Evolutionary conservation across 2,888 invertebrate genomes (phyloP).

Genomic region (Trisateles emortualis): DNA sequence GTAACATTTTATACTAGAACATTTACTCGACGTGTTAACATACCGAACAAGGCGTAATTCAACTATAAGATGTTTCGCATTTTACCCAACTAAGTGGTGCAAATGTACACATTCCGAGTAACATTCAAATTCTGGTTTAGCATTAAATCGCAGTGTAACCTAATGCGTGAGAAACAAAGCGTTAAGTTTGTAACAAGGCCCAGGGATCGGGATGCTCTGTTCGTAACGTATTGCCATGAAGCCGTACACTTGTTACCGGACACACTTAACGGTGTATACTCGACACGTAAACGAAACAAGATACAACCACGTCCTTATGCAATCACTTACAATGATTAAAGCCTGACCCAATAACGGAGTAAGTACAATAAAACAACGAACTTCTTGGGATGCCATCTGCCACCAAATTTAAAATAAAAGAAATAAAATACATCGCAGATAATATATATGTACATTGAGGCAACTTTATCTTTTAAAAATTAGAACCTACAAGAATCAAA

Average conservation of each 20-base stretch:
- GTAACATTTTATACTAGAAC: conserved; percentile 3
- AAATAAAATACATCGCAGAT: too few species aligned
- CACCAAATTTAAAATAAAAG: too few species aligned
- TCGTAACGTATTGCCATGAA: conserved; percentile 45
- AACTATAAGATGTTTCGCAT: conserved; percentile 26
- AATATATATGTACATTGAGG: too few species aligned
- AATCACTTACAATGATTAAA: conserved; percentile 60
- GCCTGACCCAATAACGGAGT: conserved; percentile 59
- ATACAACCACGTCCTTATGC: conserved; percentile 54
- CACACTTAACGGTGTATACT: conserved; percentile 56
- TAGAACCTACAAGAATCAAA: conserved; percentile 19
- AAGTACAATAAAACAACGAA: conserved; percentile 34
- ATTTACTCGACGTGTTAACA: conserved; percentile 32
- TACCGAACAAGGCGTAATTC: conserved; percentile 27
- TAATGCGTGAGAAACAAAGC: conserved; percentile 65
- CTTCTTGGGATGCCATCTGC: conserved; percentile 27
- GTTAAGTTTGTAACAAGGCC: conserved; percentile 58
- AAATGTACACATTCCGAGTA: conserved; percentile 37
- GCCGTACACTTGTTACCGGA: conserved; percentile 57
- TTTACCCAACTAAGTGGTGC: conserved; percentile 32
- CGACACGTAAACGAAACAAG: conserved; percentile 62
- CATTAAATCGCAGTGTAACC: conserved; percentile 56
- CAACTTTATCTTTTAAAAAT: neutral
- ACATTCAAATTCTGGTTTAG: conserved; percentile 38
- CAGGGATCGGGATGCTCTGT: conserved; percentile 48